phyloP scores from a whole-genome alignment of 1,140 invertebrate species.

The Sitobion miscanthi region DNA sequence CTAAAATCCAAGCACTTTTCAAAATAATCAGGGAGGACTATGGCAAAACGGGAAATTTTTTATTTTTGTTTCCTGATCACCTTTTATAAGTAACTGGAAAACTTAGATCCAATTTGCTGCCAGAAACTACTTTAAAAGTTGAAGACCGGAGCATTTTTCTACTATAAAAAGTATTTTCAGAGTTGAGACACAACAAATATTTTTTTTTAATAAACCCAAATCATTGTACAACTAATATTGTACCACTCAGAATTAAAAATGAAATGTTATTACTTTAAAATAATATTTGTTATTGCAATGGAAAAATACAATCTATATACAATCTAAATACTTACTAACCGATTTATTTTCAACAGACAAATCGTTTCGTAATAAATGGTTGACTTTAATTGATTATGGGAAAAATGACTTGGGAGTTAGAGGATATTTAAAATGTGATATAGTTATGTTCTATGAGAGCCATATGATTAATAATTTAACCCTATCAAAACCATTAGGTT shows the following conservation, averaged over 20 bases:
- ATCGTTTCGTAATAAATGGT: slow-evolving; percentile 20
- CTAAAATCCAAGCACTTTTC: no score
- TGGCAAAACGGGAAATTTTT: not conserved
- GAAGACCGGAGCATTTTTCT: not conserved
- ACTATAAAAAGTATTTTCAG: not conserved
- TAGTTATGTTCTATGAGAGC: slow-evolving; percentile 22
- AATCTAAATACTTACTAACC: not conserved
- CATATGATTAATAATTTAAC: not conserved
- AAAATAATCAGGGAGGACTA: no score
- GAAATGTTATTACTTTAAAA: not conserved
- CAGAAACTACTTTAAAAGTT: not conserved
- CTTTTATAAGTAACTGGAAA: not conserved
- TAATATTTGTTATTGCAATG: not conserved
- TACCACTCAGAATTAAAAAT: not conserved
- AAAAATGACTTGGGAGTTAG: not conserved
- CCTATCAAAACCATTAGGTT: not conserved
- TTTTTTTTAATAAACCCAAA: not conserved
- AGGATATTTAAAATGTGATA: slow-evolving; percentile 52
- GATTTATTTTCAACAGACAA: not conserved
- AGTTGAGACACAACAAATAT: not conserved
- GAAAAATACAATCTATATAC: not conserved
- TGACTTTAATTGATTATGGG: not conserved
- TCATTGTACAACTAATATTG: not conserved
- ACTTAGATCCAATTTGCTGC: not conserved
- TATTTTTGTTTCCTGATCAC: not conserved